Evolutionary conservation across 2,113 vertebrate species (phyloP).

Genomic region (Vulpes ferrilata): DNA sequence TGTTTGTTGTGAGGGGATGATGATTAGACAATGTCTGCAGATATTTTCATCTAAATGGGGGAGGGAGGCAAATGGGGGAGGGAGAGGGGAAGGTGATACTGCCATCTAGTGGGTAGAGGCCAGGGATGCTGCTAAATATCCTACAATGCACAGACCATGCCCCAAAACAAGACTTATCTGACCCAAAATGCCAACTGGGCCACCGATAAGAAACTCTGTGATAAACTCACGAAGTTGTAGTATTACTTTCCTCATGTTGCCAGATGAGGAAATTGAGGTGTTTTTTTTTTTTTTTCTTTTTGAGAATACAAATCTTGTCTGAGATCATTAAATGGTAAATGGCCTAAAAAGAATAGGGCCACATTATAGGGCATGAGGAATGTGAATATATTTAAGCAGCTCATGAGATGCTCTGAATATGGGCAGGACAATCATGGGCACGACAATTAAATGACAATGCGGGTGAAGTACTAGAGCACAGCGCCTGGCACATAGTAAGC

Average conservation of each 20-base stretch:
- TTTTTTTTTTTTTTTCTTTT: neutral
- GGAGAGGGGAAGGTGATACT: neutral
- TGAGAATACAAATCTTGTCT: neutral
- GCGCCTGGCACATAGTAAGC: neutral
- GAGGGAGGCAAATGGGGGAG: neutral
- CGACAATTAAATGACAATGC: neutral
- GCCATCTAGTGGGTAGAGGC: slow-evolving; percentile 44
- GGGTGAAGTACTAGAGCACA: neutral
- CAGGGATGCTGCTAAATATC: neutral
- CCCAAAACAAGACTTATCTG: neutral
- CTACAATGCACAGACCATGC: too few relatives aligned
- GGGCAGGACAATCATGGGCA: too few relatives aligned
- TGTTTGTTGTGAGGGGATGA: neutral
- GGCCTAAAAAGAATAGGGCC: neutral
- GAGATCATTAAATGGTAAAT: neutral
- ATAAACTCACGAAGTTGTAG: neutral
- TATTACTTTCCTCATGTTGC: neutral
- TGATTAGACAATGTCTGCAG: neutral
- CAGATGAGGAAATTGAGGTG: neutral
- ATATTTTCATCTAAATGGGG: neutral
- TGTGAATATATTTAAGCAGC: neutral
- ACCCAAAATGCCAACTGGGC: neutral
- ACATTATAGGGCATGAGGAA: neutral
- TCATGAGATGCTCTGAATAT: neutral
- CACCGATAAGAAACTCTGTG: neutral